A percentile compares a stretch with the other conserved stretches of the same genome.
Evolutionary conservation across 2,797 vertebrate genomes (phyloP).

Genomic region (Schizopygopsis pylzovi): DNA sequence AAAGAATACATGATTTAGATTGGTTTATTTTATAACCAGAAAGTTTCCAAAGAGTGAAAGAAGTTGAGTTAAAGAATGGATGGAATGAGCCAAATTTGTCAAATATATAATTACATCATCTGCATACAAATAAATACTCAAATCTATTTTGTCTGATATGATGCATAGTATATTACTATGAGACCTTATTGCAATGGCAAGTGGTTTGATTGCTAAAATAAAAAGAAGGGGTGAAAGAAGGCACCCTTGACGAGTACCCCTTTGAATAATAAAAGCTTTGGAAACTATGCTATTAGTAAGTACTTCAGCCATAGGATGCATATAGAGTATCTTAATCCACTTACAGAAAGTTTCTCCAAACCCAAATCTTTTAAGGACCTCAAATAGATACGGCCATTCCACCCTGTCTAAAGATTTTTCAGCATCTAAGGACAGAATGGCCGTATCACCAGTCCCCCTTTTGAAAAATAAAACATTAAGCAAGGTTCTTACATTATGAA

Average conservation of each 20-base stretch:
- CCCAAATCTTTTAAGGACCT: not conserved
- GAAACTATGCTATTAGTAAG: not conserved
- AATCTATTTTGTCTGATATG: not conserved
- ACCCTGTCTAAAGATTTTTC: no score
- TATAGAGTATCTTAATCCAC: not conserved
- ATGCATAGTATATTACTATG: not conserved
- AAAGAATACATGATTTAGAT: constrained; percentile 1
- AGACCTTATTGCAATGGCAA: not conserved
- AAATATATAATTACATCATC: not conserved
- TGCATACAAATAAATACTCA: not conserved
- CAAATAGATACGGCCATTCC: not conserved
- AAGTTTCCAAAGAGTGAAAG: not conserved
- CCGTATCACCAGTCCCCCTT: no score
- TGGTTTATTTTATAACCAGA: not conserved
- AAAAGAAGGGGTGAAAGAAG: not conserved
- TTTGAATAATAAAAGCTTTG: not conserved
- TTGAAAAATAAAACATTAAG: no score
- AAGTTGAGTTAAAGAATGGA: not conserved
- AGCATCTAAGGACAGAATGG: no score
- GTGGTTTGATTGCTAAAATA: not conserved
- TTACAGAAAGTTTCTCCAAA: not conserved
- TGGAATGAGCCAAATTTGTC: not conserved
- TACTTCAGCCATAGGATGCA: not conserved
- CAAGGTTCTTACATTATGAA: no score
- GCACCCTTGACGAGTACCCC: not conserved